Conservation (phyloP, 2,113 vertebrate species). For the Mola mola region DNA sequence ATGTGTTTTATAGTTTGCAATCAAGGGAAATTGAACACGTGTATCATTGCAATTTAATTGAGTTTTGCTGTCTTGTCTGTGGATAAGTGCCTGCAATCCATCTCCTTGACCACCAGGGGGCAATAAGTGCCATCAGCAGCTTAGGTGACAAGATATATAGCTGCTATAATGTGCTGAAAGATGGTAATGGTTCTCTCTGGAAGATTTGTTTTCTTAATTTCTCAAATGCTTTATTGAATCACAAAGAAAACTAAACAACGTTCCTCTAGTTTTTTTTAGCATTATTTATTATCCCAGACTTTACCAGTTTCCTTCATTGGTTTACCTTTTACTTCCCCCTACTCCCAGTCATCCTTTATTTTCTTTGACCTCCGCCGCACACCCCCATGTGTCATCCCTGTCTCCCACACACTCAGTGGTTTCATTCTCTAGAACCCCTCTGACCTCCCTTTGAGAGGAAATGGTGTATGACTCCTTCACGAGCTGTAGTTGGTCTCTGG, state of each 20-base stretch:
- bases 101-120: constrained; percentile 60
- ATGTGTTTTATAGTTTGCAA: not conserved
- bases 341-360: constrained; percentile 11
- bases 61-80: too few species aligned
- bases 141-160: constrained; percentile 33
- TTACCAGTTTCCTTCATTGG: constrained; percentile 12
- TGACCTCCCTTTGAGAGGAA: constrained; percentile 32
- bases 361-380: constrained; percentile 12
- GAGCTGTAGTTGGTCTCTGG: constrained; percentile 59
- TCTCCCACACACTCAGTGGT: constrained; percentile 26
- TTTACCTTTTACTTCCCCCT: constrained; percentile 10
- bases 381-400: not conserved
- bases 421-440: constrained; percentile 31
- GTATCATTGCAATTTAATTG: too few species aligned
- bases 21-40: not conserved
- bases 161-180: constrained; percentile 22
- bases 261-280: not conserved
- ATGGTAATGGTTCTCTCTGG: constrained; percentile 23
- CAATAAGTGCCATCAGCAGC: constrained; percentile 40
- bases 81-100: constrained; percentile 19
- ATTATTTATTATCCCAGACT: constrained; percentile 12
- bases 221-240: not conserved
- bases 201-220: constrained; percentile 20
- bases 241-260: not conserved
- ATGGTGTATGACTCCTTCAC: constrained; percentile 39